phyloP scores from a whole-genome alignment of 2,113 vertebrate species.

The Oreochromis spilurus region DNA sequence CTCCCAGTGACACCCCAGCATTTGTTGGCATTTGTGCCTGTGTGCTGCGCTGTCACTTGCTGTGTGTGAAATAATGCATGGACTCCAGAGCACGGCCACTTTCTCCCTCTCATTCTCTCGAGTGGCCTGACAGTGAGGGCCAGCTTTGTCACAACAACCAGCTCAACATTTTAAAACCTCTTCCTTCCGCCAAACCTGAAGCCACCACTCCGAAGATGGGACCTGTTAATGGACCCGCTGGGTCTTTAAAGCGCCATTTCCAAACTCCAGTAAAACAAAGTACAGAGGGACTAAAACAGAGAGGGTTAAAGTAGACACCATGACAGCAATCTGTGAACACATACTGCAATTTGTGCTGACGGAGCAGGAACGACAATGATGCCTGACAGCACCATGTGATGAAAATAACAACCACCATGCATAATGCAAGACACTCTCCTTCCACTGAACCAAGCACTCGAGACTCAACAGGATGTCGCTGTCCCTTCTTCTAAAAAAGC shows the following conservation, averaged over 20 bases:
- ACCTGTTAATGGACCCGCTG: conserved; percentile 43
- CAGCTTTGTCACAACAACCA: conserved; percentile 33
- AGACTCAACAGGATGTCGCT: conserved; percentile 11
- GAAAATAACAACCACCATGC: conserved; percentile 67
- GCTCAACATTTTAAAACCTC: not conserved
- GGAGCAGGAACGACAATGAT: conserved; percentile 50
- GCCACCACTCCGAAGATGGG: conserved; percentile 10
- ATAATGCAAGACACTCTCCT: conserved; percentile 61
- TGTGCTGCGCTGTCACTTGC: conserved; percentile 57
- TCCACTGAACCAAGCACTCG: conserved; percentile 30
- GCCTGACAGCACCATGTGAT: conserved; percentile 56
- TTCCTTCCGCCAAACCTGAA: not conserved
- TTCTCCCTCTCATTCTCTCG: conserved; percentile 19
- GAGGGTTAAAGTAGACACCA: conserved; percentile 18
- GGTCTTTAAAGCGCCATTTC: conserved; percentile 5
- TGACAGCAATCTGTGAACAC: conserved; percentile 46
- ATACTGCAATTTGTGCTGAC: conserved; percentile 52
- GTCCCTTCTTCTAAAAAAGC: not conserved
- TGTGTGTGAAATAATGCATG: conserved; percentile 74
- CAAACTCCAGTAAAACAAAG: not conserved
- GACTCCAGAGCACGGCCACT: conserved; percentile 36
- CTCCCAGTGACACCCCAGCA: conserved; percentile 29
- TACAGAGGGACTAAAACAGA: not conserved
- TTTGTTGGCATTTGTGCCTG: conserved; percentile 51
- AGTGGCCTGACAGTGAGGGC: conserved; percentile 37